These are phyloP conservation scores for Drosophila neoperkinsi DNA, from an alignment of 2,888 invertebrate genomes.

Conservation along the genomic window DNA sequence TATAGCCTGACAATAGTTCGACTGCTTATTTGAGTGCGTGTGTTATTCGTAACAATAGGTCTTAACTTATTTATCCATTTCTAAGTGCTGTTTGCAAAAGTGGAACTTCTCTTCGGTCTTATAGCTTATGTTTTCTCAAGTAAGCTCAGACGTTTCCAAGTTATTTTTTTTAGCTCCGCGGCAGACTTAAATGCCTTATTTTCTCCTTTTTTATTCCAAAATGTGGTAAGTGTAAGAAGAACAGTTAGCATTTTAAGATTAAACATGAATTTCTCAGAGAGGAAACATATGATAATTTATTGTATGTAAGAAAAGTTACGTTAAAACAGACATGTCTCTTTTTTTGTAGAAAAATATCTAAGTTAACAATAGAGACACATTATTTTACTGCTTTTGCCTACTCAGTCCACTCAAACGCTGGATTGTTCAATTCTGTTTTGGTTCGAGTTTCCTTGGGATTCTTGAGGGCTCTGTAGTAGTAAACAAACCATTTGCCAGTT, in stretches of 20 bases:
- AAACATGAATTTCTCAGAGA: background rate
- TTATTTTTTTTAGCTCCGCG: background rate
- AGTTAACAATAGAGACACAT: too few relatives aligned
- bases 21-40: too few relatives aligned
- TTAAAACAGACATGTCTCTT: background rate
- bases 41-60: too few relatives aligned
- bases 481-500: slow-evolving; percentile 81
- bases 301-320: background rate
- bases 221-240: background rate
- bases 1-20: too few relatives aligned
- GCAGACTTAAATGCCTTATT: too few relatives aligned
- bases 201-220: background rate
- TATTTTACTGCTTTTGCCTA: slow-evolving; percentile 2
- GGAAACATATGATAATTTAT: background rate
- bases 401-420: slow-evolving; percentile 57
- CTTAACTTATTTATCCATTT: background rate
- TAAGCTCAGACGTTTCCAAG: background rate
- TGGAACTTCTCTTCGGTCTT: background rate
- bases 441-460: background rate
- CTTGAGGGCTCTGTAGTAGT: slow-evolving; percentile 41
- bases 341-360: background rate
- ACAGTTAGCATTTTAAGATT: background rate
- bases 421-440: background rate
- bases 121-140: background rate
- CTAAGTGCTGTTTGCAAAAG: background rate